phyloP scores from a whole-genome alignment of 1,140 invertebrate genomes.

The Sesamia nonagrioides region DNA sequence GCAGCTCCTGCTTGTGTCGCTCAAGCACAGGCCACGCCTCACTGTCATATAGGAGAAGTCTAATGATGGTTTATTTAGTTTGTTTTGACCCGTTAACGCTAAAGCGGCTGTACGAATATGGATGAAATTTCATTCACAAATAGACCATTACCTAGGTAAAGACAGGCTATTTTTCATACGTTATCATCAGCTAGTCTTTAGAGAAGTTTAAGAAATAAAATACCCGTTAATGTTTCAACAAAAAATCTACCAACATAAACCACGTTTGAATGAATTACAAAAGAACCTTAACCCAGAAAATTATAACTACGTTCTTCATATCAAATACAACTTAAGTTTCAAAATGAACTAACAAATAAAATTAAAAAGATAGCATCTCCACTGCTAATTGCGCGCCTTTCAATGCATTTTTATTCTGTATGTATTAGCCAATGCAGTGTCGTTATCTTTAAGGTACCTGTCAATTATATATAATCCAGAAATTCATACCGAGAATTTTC shows the following conservation, averaged over 20 bases:
- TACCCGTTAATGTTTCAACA: too few species aligned
- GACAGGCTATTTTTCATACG: too few species aligned
- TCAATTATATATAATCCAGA: slow-evolving; percentile 50
- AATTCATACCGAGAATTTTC: slow-evolving; percentile 43
- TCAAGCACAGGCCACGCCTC: too few species aligned
- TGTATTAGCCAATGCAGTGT: slow-evolving; percentile 22
- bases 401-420: slow-evolving; percentile 27
- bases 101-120: too few species aligned
- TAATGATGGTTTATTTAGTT: too few species aligned
- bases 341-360: slow-evolving; percentile 12
- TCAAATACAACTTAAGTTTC: slow-evolving; percentile 9
- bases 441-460: slow-evolving; percentile 40
- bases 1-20: too few species aligned
- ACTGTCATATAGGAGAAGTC: too few species aligned
- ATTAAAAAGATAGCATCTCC: slow-evolving; percentile 33
- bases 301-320: not conserved
- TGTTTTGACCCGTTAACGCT: too few species aligned
- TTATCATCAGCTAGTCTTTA: too few species aligned
- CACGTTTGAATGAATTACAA: not conserved
- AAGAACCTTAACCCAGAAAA: slow-evolving; percentile 7
- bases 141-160: too few species aligned
- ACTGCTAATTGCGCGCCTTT: slow-evolving; percentile 21
- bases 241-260: not conserved
- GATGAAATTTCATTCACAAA: too few species aligned
- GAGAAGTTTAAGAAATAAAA: too few species aligned